Percentiles rank a stretch among this genome's conserved stretches.
Evolutionary conservation across 2,113 vertebrate genomes (phyloP).

Genomic region (Camelus dromedarius): DNA sequence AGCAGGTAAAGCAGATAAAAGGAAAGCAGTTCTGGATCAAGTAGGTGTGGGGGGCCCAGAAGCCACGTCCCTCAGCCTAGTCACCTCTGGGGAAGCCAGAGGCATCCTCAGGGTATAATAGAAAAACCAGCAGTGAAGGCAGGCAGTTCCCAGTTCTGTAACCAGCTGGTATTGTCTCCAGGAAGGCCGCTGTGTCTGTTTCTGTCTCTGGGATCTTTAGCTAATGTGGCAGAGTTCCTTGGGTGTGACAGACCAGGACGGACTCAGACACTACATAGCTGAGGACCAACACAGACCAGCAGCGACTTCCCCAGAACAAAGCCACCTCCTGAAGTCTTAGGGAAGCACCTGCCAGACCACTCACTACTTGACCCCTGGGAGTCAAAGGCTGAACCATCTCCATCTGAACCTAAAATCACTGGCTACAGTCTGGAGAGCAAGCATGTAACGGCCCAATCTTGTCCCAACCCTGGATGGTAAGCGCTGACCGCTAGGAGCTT

Average conservation of each 20-base stretch:
- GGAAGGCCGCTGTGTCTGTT: background rate
- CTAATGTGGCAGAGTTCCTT: background rate
- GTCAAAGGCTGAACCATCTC: background rate
- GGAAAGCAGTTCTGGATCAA: background rate
- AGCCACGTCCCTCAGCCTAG: background rate
- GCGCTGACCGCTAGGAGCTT: background rate
- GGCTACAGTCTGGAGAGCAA: too few relatives aligned
- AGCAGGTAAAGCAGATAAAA: background rate
- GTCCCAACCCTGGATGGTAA: background rate
- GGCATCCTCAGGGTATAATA: background rate
- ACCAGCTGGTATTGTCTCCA: background rate
- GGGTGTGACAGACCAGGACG: background rate
- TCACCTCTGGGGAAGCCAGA: background rate
- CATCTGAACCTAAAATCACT: background rate
- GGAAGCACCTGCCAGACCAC: background rate
- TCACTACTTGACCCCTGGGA: fast-evolving
- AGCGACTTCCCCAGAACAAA: fast-evolving
- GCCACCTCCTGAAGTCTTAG: background rate
- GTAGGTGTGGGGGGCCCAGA: fast-evolving
- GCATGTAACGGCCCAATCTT: background rate
- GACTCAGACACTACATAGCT: background rate
- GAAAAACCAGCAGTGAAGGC: background rate
- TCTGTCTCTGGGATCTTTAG: background rate
- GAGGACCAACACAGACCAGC: background rate
- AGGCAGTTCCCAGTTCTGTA: background rate